A percentile compares a stretch with the other conserved stretches of the same genome.
Evolutionary conservation across 2,888 invertebrate genomes (phyloP).

Genomic region (Tiliacea citrago): DNA sequence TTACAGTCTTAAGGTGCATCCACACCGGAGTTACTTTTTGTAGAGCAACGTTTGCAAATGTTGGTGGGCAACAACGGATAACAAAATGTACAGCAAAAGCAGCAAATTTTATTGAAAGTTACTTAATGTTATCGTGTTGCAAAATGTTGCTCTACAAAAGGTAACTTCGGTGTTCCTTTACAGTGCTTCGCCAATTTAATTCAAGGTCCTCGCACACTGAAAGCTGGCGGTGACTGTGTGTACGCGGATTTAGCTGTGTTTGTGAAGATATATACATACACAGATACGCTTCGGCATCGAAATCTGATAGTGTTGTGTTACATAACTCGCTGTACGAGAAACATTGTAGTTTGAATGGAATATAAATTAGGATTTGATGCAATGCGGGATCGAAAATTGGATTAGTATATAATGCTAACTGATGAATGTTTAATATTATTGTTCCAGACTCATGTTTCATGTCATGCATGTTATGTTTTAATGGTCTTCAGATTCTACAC

Average conservation of each 20-base stretch:
- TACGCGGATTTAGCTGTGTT: constrained; percentile 29
- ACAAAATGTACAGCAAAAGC: too few relatives aligned
- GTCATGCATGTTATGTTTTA: not conserved
- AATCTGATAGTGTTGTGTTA: constrained; percentile 38
- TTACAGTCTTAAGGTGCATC: constrained; percentile 2
- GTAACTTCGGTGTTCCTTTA: too few relatives aligned
- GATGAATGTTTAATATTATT: not conserved
- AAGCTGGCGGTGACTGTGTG: constrained; percentile 43
- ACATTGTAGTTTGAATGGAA: constrained; percentile 23
- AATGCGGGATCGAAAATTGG: constrained; percentile 12
- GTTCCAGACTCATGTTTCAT: not conserved
- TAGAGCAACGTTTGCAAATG: too few relatives aligned
- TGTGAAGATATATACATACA: constrained; percentile 12
- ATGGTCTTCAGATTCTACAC: not conserved
- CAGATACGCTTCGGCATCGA: constrained; percentile 29
- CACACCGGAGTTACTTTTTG: too few relatives aligned
- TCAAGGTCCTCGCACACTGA: constrained; percentile 50
- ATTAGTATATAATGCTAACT: not conserved
- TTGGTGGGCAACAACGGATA: too few relatives aligned
- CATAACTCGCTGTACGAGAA: constrained; percentile 3
- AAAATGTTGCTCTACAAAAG: too few relatives aligned
- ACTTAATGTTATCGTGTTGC: too few relatives aligned
- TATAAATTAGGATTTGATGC: constrained; percentile 34
- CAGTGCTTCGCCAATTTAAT: constrained; percentile 53
- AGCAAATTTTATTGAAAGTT: too few relatives aligned